A percentile compares a stretch with the other conserved stretches of the same genome.
phyloP scores from a whole-genome alignment of 2,888 invertebrate species.

The Diarsia brunnea region DNA sequence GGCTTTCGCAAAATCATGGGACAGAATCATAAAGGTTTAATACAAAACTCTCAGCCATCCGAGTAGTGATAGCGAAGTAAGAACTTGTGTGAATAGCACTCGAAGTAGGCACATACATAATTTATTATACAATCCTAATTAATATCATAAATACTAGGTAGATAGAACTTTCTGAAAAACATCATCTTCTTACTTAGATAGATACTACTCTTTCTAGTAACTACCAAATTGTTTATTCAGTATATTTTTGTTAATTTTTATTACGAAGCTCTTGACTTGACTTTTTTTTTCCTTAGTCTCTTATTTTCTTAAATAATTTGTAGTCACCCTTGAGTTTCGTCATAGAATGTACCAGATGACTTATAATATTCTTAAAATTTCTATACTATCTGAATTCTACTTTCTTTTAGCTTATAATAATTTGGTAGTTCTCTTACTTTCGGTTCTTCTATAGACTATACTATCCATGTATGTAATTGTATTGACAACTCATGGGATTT shows the following conservation, averaged over 20 bases:
- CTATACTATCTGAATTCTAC: not conserved
- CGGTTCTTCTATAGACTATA: slow-evolving; percentile 37
- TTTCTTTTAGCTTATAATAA: slow-evolving; percentile 22
- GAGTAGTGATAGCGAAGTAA: slow-evolving; percentile 67
- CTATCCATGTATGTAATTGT: slow-evolving; percentile 39
- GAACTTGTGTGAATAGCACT: slow-evolving; percentile 70
- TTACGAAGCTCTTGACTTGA: not conserved
- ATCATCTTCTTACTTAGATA: slow-evolving; percentile 59
- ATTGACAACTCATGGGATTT: slow-evolving; percentile 45
- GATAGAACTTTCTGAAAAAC: slow-evolving; percentile 64
- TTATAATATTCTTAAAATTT: not conserved
- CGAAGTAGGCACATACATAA: slow-evolving; percentile 54
- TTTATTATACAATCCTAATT: slow-evolving; percentile 24
- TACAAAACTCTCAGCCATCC: slow-evolving; percentile 62
- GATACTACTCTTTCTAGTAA: slow-evolving; percentile 23
- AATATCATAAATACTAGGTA: slow-evolving; percentile 62
- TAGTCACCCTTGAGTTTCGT: slow-evolving; percentile 14
- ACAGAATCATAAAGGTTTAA: slow-evolving; percentile 55
- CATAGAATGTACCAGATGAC: slow-evolving; percentile 2
- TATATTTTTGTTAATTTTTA: not conserved
- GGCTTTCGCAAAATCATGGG: slow-evolving; percentile 50
- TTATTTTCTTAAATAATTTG: not conserved
- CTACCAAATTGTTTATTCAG: slow-evolving; percentile 49
- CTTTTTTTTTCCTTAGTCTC: not conserved
- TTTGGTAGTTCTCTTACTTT: slow-evolving; percentile 54